phyloP scores from a whole-genome alignment of 1,140 invertebrate species.

The Chironomus striatipennis region DNA sequence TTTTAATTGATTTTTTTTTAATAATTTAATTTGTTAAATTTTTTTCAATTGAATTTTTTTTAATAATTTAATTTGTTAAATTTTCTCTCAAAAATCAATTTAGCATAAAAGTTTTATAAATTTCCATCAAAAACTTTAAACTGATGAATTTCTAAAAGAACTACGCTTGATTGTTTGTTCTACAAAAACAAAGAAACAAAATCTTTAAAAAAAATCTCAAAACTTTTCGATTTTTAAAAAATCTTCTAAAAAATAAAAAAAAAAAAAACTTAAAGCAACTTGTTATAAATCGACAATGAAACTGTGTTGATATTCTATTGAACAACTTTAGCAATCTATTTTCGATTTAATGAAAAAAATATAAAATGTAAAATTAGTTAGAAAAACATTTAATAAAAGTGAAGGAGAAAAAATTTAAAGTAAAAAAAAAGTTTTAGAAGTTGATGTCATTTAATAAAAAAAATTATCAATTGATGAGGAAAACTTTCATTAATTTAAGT shows the following conservation, averaged over 20 bases:
- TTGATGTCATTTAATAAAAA: conserved; percentile 18
- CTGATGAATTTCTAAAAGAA: not conserved
- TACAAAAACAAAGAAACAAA: too few species aligned
- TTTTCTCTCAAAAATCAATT: too few species aligned
- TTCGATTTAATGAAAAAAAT: not conserved
- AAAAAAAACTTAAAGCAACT: not conserved
- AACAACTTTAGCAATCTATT: conserved; percentile 3
- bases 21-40: too few species aligned
- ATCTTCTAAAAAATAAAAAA: too few species aligned
- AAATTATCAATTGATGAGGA: conserved; percentile 16
- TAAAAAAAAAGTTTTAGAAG: not conserved
- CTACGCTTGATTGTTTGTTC: not conserved
- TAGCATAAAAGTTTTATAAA: not conserved
- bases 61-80: too few species aligned
- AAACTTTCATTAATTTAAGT: not conserved
- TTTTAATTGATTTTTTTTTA: too few species aligned
- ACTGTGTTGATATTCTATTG: not conserved
- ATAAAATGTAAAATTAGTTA: not conserved
- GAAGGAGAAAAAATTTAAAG: not conserved
- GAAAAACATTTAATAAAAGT: not conserved
- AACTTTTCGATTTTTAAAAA: too few species aligned
- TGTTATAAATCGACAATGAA: not conserved
- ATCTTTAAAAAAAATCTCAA: not conserved
- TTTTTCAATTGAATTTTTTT: too few species aligned
- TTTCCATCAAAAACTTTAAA: not conserved